Conservation (phyloP, 1,140 invertebrate genomes). For the Phortica variegata region DNA sequence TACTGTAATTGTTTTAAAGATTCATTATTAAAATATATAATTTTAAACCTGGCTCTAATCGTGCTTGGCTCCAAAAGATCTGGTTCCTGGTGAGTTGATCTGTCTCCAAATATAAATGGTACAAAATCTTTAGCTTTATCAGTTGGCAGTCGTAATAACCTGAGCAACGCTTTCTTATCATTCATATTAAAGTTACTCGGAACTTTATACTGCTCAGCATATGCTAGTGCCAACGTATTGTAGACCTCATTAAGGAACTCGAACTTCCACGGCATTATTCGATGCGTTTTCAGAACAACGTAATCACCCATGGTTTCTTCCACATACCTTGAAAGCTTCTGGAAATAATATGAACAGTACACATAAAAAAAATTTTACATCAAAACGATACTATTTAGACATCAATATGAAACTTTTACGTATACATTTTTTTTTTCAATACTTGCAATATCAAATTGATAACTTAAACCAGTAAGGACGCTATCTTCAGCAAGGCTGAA, state of each 20-base stretch:
- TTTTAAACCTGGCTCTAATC: conserved; percentile 17
- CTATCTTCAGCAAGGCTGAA: no score
- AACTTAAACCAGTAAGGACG: no score
- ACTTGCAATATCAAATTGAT: no score
- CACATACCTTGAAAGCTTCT: conserved; percentile 33
- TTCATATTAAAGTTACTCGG: conserved; percentile 9
- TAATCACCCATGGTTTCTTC: conserved; percentile 50
- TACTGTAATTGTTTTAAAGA: no score
- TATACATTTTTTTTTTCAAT: no score
- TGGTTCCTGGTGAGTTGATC: conserved; percentile 31
- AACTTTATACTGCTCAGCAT: conserved; percentile 31
- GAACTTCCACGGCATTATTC: conserved; percentile 51
- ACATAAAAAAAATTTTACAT: no score
- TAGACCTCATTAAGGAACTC: conserved; percentile 51
- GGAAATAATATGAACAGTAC: background rate
- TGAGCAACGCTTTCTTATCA: conserved; percentile 16
- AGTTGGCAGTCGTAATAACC: conserved; percentile 21
- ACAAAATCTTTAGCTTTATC: conserved; percentile 29
- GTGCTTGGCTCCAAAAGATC: conserved; percentile 18
- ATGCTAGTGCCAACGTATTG: conserved; percentile 40
- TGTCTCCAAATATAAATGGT: conserved; percentile 41
- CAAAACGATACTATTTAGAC: no score
- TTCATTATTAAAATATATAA: background rate
- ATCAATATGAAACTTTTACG: no score
- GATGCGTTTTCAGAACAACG: conserved; percentile 38